These are phyloP conservation scores for Morone saxatilis DNA, from an alignment of 2,113 vertebrate genomes.

Conservation along the genomic window DNA sequence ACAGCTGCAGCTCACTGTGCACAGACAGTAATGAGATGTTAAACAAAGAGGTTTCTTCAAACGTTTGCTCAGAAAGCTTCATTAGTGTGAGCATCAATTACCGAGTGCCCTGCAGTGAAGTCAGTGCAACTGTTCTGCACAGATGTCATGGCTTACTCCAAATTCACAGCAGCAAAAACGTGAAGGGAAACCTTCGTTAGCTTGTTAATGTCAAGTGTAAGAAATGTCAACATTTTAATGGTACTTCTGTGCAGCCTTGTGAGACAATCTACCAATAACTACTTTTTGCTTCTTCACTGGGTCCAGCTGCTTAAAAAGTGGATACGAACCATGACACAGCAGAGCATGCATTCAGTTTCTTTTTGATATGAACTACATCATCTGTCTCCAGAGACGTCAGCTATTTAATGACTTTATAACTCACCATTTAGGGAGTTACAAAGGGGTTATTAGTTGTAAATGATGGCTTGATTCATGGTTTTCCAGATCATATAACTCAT, in stretches of 20 bases:
- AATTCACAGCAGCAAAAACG: slow-evolving; percentile 27
- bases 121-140: slow-evolving; percentile 12
- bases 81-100: slow-evolving; percentile 14
- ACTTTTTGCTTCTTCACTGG: neutral
- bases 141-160: slow-evolving; percentile 39
- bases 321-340: neutral
- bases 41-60: neutral
- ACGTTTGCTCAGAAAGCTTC: slow-evolving; percentile 10
- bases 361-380: slow-evolving; percentile 1
- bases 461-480: neutral
- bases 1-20: neutral
- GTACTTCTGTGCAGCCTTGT: neutral
- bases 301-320: neutral
- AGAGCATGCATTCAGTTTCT: neutral
- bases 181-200: neutral
- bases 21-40: slow-evolving; percentile 7
- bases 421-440: neutral
- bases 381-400: neutral
- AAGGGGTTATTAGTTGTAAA: neutral
- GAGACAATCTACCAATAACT: neutral
- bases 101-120: neutral
- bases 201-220: neutral
- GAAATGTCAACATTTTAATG: neutral
- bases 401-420: neutral
- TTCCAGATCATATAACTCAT: neutral